Evolutionary conservation across 30 jellyfish, hydroid and myxozoan species (phyloP), one percentile per base, ranked within the genome.

Genomic region (Clytia hemisphaerica): DNA sequence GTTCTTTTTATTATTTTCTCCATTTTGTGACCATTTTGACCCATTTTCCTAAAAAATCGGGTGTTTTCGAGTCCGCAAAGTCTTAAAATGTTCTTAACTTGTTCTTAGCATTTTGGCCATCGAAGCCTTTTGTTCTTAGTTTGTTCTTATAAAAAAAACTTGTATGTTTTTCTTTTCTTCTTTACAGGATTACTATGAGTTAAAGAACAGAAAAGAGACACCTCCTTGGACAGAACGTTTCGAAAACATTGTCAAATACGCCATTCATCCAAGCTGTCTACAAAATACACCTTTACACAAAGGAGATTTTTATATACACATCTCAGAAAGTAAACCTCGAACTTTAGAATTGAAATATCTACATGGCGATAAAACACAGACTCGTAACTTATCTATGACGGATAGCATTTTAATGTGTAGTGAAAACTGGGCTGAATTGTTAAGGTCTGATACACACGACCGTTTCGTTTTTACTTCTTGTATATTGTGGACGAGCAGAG

Each of bases 361-460:
- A 59, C 93, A 80, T 54, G 57, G 75, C 33, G 93, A 92, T 15
- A 48, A 73, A 2, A n/a, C 63, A 53, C 69, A 75, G 37, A 51
- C 88, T 27, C 60, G 77, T 36, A 71, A 79, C 14, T 47, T 89
- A 2, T 64, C 92, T 24, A 71, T 75, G 7, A 80, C 88, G 42
- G 98, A 89, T 51, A 51, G 76, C 49, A 71, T 76, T 9, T 71
- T 64, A 51, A 81, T 89, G 93, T 77, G 88, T 36, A 62, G 92
- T 60, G 95, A 89, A 62, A 85, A 81, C 22, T 89, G 98, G 98
- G 71, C 92, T 5, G 95, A 89, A n/a, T 46, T 67, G 48, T 29
- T 89, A 33, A 71, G 91, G 15, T 57, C 76, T 18, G 88, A 82
- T 38, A 73, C 87, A 16, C 87, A 69, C 27, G 78, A 61, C 58